Evolutionary conservation across 1,140 invertebrate genomes (phyloP).

Genomic region (Apis florea): DNA sequence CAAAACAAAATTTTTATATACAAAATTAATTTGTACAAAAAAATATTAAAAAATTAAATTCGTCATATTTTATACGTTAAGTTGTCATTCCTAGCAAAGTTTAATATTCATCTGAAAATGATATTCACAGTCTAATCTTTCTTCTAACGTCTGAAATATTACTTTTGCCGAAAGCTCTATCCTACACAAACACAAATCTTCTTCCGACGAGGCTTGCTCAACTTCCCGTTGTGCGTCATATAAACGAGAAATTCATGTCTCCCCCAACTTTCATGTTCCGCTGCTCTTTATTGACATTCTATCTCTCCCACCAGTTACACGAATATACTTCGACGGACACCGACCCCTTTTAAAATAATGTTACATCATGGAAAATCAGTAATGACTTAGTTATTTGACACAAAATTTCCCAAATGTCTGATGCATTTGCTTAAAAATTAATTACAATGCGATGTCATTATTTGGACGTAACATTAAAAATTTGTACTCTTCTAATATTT

Average conservation of each 20-base stretch:
- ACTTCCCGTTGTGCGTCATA: conserved; percentile 11
- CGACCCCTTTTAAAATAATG: conserved; percentile 55
- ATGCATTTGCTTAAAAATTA: neutral
- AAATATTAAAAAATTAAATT: neutral
- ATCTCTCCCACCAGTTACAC: conserved; percentile 46
- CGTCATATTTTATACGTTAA: neutral
- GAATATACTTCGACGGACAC: conserved; percentile 53
- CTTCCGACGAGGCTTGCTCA: neutral
- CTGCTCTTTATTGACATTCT: conserved; percentile 61
- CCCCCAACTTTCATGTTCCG: conserved; percentile 41
- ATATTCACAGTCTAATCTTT: conserved; percentile 3
- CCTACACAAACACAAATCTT: conserved; percentile 1
- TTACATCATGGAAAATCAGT: conserved; percentile 36
- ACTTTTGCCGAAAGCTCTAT: conserved; percentile 6
- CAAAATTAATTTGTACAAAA: neutral
- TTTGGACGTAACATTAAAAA: neutral
- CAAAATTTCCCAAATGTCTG: neutral
- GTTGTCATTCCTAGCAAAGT: neutral
- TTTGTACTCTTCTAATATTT: neutral
- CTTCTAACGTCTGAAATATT: conserved; percentile 9
- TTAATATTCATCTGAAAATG: neutral
- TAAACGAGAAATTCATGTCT: conserved; percentile 47
- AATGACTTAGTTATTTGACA: conserved; percentile 7
- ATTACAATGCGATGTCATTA: neutral
- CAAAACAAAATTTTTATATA: neutral